These are phyloP conservation scores for Lottia gigantea DNA, from an alignment of 2,888 invertebrate genomes.

Conservation along the genomic window DNA sequence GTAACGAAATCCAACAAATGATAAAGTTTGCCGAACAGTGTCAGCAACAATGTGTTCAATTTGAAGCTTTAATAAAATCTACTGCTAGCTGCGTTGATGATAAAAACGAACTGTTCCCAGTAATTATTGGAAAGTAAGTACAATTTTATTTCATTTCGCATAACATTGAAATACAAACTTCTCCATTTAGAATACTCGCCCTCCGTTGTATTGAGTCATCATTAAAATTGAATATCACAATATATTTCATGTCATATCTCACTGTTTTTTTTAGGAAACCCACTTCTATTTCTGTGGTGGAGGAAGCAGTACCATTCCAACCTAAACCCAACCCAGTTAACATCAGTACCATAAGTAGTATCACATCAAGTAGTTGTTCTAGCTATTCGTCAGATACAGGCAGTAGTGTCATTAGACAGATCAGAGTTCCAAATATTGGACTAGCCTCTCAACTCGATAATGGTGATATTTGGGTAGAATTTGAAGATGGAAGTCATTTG, in stretches of 20 bases:
- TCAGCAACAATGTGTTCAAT: conserved; percentile 3
- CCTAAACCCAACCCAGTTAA: neutral
- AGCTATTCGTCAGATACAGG: neutral
- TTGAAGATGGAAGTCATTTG: conserved; percentile 2
- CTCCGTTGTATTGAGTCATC: too few relatives aligned
- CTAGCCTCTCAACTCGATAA: neutral
- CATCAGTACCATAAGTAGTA: neutral
- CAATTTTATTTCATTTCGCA: neutral
- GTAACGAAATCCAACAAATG: conserved; percentile 2
- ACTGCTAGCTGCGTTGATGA: neutral
- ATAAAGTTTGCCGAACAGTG: neutral
- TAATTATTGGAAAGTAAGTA: conserved; percentile 9
- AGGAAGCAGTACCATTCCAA: neutral
- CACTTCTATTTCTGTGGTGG: too few relatives aligned
- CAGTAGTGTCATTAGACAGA: neutral
- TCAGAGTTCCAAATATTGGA: neutral
- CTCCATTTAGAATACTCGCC: too few relatives aligned
- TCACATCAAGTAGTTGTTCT: neutral
- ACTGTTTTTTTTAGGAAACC: too few relatives aligned
- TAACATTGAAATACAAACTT: too few relatives aligned
- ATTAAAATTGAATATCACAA: too few relatives aligned
- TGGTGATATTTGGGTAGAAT: conserved; percentile 5
- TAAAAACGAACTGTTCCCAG: conserved; percentile 3
- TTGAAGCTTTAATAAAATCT: neutral
- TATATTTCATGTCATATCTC: too few relatives aligned